Evolutionary conservation across 30 jellyfish, hydroid and myxozoan species (phyloP).

Genomic region (Hydra vulgaris): DNA sequence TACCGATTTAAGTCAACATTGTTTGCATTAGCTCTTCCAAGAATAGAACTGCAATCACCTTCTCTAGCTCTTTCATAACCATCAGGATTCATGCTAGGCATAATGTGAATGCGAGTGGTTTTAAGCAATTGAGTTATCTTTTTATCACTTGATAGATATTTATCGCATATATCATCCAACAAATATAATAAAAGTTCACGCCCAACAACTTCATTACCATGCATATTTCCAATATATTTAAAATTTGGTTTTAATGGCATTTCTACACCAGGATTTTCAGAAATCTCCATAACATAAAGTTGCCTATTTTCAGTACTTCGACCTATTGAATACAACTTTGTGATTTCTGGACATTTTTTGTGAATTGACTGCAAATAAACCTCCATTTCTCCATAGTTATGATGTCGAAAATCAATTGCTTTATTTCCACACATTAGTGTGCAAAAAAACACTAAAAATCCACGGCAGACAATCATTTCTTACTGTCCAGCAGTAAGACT

Average conservation of each 20-base stretch:
- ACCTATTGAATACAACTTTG: constrained; percentile 73
- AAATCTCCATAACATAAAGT: constrained; percentile 78
- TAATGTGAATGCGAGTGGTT: constrained; percentile 64
- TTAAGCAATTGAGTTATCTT: constrained; percentile 28
- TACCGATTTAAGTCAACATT: constrained; percentile 80
- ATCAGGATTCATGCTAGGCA: constrained; percentile 99
- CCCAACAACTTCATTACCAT: constrained; percentile 98
- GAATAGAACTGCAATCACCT: constrained; percentile 48
- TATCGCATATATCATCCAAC: constrained; percentile 59
- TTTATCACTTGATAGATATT: constrained; percentile 37
- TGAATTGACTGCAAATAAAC: constrained; percentile 46
- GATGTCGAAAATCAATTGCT: constrained; percentile 59
- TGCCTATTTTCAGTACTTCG: constrained; percentile 42
- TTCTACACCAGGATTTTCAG: constrained; percentile 80
- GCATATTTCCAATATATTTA: constrained; percentile 96
- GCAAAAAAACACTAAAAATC: background rate
- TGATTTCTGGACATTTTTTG: constrained; percentile 52
- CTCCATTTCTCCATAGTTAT: constrained; percentile 70
- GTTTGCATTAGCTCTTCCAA: constrained; percentile 77
- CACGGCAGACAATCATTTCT: background rate
- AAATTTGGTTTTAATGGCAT: constrained; percentile 75
- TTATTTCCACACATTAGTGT: background rate
- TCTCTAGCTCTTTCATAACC: constrained; percentile 66
- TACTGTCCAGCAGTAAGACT: background rate
- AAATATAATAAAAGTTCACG: constrained; percentile 74